Conservation (phyloP, 2,113 vertebrate species). For the Sigmodon hispidus region DNA sequence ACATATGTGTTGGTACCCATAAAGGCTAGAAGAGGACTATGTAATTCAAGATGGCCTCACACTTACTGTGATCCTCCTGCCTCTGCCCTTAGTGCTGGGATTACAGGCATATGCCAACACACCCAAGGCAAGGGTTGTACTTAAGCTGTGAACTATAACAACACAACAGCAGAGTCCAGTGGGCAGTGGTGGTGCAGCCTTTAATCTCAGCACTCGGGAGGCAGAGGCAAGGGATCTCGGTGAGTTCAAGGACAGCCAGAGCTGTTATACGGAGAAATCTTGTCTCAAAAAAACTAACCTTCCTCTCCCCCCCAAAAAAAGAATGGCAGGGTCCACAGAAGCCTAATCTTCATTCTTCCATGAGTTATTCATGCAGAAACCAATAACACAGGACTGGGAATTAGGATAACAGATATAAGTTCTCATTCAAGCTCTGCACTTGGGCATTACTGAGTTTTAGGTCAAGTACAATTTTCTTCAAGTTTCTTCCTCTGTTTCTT, state of each 20-base stretch:
- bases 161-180: neutral
- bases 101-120: neutral
- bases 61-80: neutral
- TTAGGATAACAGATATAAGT: neutral
- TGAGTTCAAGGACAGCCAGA: neutral
- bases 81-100: neutral
- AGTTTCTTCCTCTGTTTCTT: neutral
- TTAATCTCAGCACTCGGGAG: neutral
- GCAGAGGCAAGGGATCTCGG: neutral
- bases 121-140: neutral
- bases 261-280: neutral
- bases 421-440: conserved; percentile 1
- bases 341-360: neutral
- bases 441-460: neutral
- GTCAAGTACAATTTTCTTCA: conserved; percentile 38
- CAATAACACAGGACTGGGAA: neutral
- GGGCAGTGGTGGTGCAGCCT: neutral
- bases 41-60: neutral
- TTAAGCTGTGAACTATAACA: conserved; percentile 14
- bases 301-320: neutral
- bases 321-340: neutral
- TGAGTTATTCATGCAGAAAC: neutral
- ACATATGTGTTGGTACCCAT: neutral
- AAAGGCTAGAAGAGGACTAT: neutral
- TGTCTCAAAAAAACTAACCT: neutral